Base-by-base conservation (phyloP, 2,888 invertebrate species). In the Catocala sponsa region DNA sequence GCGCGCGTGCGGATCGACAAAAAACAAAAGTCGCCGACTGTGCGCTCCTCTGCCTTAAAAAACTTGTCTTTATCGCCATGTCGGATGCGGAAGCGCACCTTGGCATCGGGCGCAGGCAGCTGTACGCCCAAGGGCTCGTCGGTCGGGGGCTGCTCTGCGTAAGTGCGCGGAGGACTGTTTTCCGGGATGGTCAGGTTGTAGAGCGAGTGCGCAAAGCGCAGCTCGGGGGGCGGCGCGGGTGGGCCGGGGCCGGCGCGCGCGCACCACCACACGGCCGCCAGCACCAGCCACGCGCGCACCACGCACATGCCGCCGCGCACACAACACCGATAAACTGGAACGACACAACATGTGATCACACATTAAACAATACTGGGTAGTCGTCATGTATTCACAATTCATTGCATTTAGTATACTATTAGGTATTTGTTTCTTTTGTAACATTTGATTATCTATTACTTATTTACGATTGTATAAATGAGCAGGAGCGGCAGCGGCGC, bases 1-100 rank as follows among this genome's bases (percentile, higher is more conserved):
- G 98, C 98, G 85, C 98, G 96, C 71, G 98, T 98, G 81, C 99
- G 96, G 65, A 99, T 96, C 59, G 97, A 95, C 58, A 99, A 95
- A 91, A 99, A 99, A 88, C 98, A 98, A 94, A 99, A 99, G 92
- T 99, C 98, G 44, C 99, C 99, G 57, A 99, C 97, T 65, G 96
- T 94, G 65, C 97, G 95, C 78, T 98, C 97, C 87, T 99, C 99
- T 7, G 98, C 98, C 88, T 98, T 98, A 93, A 99, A 99, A 85
- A 99, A 97, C 85, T 97, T 97, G 84, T 98, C 98, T 57, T 96
- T 96, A 92, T 99, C 98, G 50, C 99, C 98, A 80, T 96, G 96
- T 15, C 97, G 95, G 85, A 99, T 98, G 84, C 97, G 97, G 91
- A 97, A 99, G 74, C 97, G 97, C 53, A 99, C 96, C 59, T 87